These are phyloP conservation scores for Aythya baeri DNA, from an alignment of 2,113 vertebrate genomes.

Conservation along the genomic window DNA sequence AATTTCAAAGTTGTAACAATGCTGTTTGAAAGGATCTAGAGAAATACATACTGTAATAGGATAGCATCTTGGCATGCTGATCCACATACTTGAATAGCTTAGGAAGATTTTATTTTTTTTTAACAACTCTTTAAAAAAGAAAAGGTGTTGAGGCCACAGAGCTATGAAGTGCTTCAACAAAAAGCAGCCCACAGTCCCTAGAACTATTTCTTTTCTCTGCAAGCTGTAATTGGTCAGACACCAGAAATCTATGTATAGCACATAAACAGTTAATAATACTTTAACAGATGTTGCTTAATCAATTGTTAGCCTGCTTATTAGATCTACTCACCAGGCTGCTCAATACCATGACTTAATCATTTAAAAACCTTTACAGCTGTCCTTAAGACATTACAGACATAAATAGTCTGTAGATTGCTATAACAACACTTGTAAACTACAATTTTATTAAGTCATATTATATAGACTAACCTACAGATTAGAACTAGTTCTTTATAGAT, in stretches of 20 bases:
- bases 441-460: conserved; percentile 65
- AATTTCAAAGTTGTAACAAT: neutral
- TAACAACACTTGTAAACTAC: conserved; percentile 62
- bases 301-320: conserved; percentile 53
- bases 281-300: conserved; percentile 62
- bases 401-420: conserved; percentile 22
- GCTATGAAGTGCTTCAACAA: neutral
- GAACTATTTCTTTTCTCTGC: neutral
- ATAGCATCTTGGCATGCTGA: neutral
- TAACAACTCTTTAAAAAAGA: neutral
- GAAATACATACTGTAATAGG: neutral
- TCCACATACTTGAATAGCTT: neutral
- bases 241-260: conserved; percentile 3
- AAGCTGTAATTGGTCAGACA: conserved; percentile 24
- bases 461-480: conserved; percentile 57
- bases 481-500: conserved; percentile 24
- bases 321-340: conserved; percentile 38
- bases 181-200: neutral
- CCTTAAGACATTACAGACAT: conserved; percentile 64
- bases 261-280: conserved; percentile 59
- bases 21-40: neutral
- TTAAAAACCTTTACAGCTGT: conserved; percentile 57
- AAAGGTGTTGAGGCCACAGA: neutral
- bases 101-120: neutral
- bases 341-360: conserved; percentile 30